Evolutionary conservation across 2,888 invertebrate species (phyloP).

Genomic region (Fragum fragum): DNA sequence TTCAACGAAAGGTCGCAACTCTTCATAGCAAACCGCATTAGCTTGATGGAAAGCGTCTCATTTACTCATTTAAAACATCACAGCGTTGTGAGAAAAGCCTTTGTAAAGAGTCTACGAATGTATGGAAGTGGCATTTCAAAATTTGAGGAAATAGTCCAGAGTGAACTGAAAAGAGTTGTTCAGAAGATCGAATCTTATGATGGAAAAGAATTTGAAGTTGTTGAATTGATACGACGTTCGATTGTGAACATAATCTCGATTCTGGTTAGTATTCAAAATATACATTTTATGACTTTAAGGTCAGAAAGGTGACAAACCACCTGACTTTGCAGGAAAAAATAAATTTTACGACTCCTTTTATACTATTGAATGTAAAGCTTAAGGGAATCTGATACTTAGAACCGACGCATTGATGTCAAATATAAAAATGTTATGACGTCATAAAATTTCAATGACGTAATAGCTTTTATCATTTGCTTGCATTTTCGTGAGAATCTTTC

Average conservation of each 20-base stretch:
- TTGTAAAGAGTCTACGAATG: slow-evolving; percentile 15
- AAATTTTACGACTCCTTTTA: no score
- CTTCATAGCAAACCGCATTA: slow-evolving; percentile 7
- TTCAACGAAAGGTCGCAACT: slow-evolving; percentile 9
- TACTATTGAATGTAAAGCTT: no score
- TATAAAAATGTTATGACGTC: no score
- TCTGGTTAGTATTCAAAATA: slow-evolving; percentile 4
- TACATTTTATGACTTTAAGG: no score
- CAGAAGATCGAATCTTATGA: slow-evolving; percentile 1
- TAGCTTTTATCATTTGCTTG: no score
- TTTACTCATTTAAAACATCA: neutral
- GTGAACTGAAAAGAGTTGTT: slow-evolving; percentile 8
- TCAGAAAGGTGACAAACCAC: no score
- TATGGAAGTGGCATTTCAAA: slow-evolving; percentile 25
- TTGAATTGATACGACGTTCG: neutral
- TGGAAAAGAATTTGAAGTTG: slow-evolving; percentile 18
- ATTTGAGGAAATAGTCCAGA: slow-evolving; percentile 6
- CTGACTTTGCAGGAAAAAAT: no score
- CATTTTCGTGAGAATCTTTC: no score
- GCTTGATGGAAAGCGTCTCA: neutral
- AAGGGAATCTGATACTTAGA: no score
- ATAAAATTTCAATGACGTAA: no score
- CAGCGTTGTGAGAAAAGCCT: slow-evolving; percentile 23
- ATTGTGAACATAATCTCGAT: slow-evolving; percentile 4
- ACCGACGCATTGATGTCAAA: no score